These are phyloP conservation scores for Ptyas mucosa DNA, from an alignment of 2,113 vertebrate species.

Conservation along the genomic window DNA sequence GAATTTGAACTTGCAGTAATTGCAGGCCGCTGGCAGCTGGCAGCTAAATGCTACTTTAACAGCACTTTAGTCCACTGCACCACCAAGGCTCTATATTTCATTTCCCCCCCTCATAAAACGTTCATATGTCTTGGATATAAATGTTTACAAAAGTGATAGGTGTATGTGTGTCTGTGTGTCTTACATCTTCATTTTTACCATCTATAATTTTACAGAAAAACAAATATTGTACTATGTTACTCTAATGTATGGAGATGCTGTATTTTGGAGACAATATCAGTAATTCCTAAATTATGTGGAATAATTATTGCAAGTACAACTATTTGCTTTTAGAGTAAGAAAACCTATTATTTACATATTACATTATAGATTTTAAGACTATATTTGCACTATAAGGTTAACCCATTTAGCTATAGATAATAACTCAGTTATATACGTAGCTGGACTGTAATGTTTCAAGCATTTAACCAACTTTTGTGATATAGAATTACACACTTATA, in stretches of 20 bases:
- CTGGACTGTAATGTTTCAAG: constrained; percentile 43
- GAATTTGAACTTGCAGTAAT: too few species aligned
- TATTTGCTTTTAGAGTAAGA: constrained; percentile 19
- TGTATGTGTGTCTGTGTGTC: too few species aligned
- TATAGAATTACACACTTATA: constrained; percentile 26
- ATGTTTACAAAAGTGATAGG: too few species aligned
- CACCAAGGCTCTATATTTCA: too few species aligned
- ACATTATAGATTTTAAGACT: constrained; percentile 56
- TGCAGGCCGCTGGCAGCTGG: too few species aligned
- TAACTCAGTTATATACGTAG: constrained; percentile 36
- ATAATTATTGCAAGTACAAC: neutral
- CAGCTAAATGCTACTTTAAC: too few species aligned
- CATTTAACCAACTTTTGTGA: constrained; percentile 29
- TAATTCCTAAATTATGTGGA: constrained; percentile 28
- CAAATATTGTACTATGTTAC: too few species aligned
- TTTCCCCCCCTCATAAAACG: neutral
- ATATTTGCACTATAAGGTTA: constrained; percentile 43
- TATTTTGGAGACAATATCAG: constrained; percentile 11
- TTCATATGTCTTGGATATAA: too few species aligned
- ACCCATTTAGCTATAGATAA: constrained; percentile 35
- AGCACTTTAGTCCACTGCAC: too few species aligned
- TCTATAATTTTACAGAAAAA: too few species aligned
- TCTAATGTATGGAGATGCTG: too few species aligned
- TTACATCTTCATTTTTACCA: neutral
- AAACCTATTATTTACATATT: constrained; percentile 39